These are phyloP conservation scores for Salpingus planirostris DNA, from an alignment of 2,888 invertebrate species.

Conservation along the genomic window DNA sequence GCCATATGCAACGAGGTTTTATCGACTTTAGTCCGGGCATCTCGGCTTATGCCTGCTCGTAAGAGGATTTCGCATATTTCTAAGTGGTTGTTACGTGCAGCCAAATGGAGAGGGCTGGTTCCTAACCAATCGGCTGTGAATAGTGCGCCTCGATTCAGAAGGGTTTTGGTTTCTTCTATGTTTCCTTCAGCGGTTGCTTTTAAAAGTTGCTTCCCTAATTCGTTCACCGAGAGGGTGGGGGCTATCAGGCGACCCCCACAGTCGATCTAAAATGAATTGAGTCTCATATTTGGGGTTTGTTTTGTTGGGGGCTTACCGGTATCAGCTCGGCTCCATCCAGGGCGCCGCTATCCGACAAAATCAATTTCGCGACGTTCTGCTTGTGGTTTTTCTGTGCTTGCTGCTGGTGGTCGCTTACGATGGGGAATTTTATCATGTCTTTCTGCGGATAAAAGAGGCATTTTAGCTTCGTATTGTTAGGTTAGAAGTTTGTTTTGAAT, in stretches of 20 bases:
- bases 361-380: slow-evolving; percentile 21
- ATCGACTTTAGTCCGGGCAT: slow-evolving; percentile 87
- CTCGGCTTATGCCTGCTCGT: slow-evolving; percentile 77
- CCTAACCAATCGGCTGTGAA: slow-evolving; percentile 94
- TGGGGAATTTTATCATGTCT: background rate
- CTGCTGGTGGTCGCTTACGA: no score
- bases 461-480: slow-evolving; percentile 13
- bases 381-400: no score
- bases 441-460: slow-evolving; percentile 2
- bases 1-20: slow-evolving; percentile 87
- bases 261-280: slow-evolving; percentile 30
- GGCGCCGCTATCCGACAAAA: slow-evolving; percentile 15
- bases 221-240: slow-evolving; percentile 48
- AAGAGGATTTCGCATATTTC: slow-evolving; percentile 74
- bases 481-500: slow-evolving; percentile 15
- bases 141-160: slow-evolving; percentile 81
- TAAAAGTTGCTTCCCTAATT: slow-evolving; percentile 77
- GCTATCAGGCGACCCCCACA: slow-evolving; percentile 23
- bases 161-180: slow-evolving; percentile 61
- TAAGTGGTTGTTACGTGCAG: slow-evolving; percentile 70
- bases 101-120: slow-evolving; percentile 81
- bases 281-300: slow-evolving; percentile 6
- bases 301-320: slow-evolving; percentile 44
- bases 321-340: slow-evolving; percentile 36
- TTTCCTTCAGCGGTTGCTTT: slow-evolving; percentile 73